A percentile compares a stretch with the other conserved stretches of the same genome.
phyloP scores from a whole-genome alignment of 2,113 vertebrate species.

The Lichenostomus cassidix region DNA sequence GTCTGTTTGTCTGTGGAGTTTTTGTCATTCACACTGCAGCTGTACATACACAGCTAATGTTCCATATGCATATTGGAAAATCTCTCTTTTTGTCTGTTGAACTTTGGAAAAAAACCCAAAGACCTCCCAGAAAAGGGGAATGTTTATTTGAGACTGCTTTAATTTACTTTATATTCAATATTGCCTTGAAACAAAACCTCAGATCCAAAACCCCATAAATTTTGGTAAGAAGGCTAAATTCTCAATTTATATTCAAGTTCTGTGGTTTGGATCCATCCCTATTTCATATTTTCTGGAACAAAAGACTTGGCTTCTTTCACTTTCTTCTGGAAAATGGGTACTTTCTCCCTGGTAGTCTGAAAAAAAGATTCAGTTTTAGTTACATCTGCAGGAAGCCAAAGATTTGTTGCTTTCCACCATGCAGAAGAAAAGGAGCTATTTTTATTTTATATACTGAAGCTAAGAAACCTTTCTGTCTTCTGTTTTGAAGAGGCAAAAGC shows the following conservation, averaged over 20 bases:
- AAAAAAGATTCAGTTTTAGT: background rate
- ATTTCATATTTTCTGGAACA: conserved; percentile 15
- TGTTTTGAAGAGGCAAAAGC: background rate
- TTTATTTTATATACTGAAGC: background rate
- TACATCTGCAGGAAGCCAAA: background rate
- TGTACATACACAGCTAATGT: background rate
- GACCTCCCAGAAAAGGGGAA: conserved; percentile 2
- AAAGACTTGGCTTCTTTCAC: background rate
- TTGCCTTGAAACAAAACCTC: conserved; percentile 6
- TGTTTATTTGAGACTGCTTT: background rate
- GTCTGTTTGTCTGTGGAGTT: background rate
- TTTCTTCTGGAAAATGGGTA: background rate
- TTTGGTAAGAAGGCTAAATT: background rate
- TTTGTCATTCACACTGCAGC: background rate
- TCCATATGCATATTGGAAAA: background rate
- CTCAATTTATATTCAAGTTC: background rate
- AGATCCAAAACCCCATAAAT: background rate
- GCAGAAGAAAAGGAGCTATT: background rate
- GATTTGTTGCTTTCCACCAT: background rate
- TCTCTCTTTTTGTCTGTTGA: background rate
- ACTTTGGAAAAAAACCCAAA: background rate
- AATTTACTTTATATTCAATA: conserved; percentile 28
- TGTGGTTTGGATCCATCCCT: conserved; percentile 14
- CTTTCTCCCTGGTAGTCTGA: background rate
- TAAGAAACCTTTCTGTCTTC: background rate